Evolutionary conservation across 2,888 invertebrate species (phyloP).

Genomic region (Rotaria magnacalcarata): DNA sequence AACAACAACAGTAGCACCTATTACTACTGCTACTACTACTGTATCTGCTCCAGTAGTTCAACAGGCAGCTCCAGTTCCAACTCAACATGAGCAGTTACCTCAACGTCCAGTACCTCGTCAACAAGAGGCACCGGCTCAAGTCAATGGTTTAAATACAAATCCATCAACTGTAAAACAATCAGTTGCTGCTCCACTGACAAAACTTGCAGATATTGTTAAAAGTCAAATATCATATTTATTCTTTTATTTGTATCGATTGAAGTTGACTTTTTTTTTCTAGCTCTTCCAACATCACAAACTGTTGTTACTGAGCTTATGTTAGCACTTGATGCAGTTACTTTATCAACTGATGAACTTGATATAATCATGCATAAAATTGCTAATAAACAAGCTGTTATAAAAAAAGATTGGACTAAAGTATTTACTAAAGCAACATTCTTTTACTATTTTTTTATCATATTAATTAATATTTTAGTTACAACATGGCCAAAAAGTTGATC

Average conservation of each 20-base stretch:
- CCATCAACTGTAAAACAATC: not conserved
- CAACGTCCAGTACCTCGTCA: not conserved
- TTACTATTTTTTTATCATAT: not conserved
- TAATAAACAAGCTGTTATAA: not conserved
- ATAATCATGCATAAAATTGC: conserved; percentile 32
- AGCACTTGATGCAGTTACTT: conserved; percentile 24
- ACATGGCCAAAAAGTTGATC: conserved; percentile 33
- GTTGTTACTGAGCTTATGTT: conserved; percentile 27
- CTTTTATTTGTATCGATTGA: no score
- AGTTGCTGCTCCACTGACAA: not conserved
- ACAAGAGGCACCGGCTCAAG: not conserved
- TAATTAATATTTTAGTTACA: not conserved
- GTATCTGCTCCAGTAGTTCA: not conserved
- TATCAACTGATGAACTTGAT: not conserved
- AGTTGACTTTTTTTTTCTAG: not conserved
- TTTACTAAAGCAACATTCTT: no score
- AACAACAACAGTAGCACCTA: no score
- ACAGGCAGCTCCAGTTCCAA: not conserved
- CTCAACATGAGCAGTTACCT: not conserved
- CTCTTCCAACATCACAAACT: conserved; percentile 9
- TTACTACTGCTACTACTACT: no score
- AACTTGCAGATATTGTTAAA: not conserved
- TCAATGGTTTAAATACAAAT: not conserved
- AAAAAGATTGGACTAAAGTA: conserved; percentile 14
- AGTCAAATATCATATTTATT: not conserved